Conservation (phyloP, 2,888 invertebrate genomes). For the Zygaena filipendulae region DNA sequence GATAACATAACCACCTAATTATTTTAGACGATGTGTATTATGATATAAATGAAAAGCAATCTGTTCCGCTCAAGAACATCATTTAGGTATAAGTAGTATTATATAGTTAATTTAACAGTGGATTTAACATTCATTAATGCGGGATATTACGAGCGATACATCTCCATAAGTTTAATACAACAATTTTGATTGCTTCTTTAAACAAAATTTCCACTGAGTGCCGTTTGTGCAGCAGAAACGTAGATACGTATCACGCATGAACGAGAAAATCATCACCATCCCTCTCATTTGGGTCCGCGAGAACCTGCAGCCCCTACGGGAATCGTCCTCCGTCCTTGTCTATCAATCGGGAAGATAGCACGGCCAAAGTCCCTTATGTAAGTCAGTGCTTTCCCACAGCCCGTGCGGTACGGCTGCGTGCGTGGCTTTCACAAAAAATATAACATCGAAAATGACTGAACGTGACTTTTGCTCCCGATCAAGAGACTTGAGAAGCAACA, state of each 20-base stretch:
- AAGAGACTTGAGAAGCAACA: too few relatives aligned
- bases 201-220: conserved; percentile 48
- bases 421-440: conserved; percentile 18
- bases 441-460: conserved; percentile 36
- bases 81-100: too few relatives aligned
- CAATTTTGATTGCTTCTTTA: conserved; percentile 60
- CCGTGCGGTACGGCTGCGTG: conserved; percentile 30
- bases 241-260: conserved; percentile 24
- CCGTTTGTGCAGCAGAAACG: conserved; percentile 17
- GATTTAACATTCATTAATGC: conserved; percentile 40
- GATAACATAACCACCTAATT: too few relatives aligned
- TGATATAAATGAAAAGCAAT: too few relatives aligned
- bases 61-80: too few relatives aligned
- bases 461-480: too few relatives aligned
- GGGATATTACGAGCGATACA: conserved; percentile 32
- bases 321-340: conserved; percentile 43
- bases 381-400: conserved; percentile 47
- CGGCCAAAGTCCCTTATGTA: conserved; percentile 61
- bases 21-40: too few relatives aligned
- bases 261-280: conserved; percentile 48
- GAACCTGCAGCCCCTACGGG: conserved; percentile 44
- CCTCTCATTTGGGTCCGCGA: conserved; percentile 34
- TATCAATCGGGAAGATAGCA: conserved; percentile 40
- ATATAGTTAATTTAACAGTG: too few relatives aligned
- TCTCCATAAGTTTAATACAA: conserved; percentile 49